These are phyloP conservation scores for Steatornis caripensis DNA, from an alignment of 2,113 vertebrate species.

Conservation along the genomic window DNA sequence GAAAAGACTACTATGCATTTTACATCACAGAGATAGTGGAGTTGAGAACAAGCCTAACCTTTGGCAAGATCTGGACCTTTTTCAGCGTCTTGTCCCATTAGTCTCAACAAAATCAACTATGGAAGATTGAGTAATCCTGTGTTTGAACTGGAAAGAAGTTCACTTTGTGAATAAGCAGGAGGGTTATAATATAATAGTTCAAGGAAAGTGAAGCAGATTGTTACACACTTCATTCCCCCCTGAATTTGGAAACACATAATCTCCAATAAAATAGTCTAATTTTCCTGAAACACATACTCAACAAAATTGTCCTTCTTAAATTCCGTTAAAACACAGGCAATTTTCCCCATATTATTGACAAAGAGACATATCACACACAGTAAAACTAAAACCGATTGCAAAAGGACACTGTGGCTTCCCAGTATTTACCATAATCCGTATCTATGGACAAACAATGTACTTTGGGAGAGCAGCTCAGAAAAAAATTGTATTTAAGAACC, in stretches of 20 bases:
- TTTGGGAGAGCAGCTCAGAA: neutral
- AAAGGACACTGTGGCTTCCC: neutral
- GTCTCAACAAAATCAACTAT: neutral
- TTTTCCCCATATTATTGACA: neutral
- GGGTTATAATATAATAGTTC: neutral
- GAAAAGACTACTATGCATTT: neutral
- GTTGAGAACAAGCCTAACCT: neutral
- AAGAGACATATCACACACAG: rapidly evolving
- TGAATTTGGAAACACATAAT: neutral
- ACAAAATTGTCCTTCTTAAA: neutral
- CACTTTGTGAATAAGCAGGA: neutral
- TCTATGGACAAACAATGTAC: no score
- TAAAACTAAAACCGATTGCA: neutral
- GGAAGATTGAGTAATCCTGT: neutral
- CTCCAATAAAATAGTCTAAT: neutral
- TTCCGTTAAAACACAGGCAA: neutral
- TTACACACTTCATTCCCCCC: neutral
- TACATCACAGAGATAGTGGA: neutral
- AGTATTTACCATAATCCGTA: neutral
- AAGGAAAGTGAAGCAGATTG: neutral
- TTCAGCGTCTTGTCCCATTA: neutral
- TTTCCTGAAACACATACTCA: neutral
- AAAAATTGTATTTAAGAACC: neutral
- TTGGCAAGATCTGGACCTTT: neutral
- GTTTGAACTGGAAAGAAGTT: neutral